Evolutionary conservation across 1,140 invertebrate species (phyloP).

Genomic region (Vanessa tameamea): DNA sequence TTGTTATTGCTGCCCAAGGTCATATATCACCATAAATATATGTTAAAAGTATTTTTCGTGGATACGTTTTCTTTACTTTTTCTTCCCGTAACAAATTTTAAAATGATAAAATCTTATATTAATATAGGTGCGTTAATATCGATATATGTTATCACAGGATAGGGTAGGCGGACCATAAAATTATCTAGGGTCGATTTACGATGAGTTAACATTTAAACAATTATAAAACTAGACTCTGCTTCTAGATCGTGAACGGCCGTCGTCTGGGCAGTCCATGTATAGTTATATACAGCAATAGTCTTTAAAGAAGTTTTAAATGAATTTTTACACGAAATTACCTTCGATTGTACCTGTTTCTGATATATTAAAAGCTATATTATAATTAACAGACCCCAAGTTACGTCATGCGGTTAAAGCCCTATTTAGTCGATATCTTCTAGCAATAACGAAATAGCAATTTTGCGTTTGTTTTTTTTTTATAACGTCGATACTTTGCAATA

Average conservation of each 20-base stretch:
- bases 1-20: no score
- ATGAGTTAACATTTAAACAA: conserved; percentile 16
- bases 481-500: conserved; percentile 26
- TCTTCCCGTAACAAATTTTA: neutral
- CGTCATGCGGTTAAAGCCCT: neutral
- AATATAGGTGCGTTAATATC: conserved; percentile 21
- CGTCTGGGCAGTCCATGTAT: conserved; percentile 8
- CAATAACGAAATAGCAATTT: conserved; percentile 4
- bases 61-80: neutral
- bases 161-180: conserved; percentile 35
- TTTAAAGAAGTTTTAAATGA: conserved; percentile 12
- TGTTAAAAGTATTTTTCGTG: neutral
- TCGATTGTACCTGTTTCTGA: conserved; percentile 11
- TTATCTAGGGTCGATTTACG: conserved; percentile 25
- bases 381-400: neutral
- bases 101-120: neutral
- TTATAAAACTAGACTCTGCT: conserved; percentile 19
- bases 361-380: conserved; percentile 1
- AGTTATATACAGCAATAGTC: conserved; percentile 8
- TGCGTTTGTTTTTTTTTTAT: neutral
- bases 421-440: neutral
- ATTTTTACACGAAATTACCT: conserved; percentile 16
- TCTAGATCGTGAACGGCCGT: conserved; percentile 16
- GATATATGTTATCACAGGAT: conserved; percentile 32
- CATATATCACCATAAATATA: no score